A percentile compares a stretch with the other conserved stretches of the same genome.
Evolutionary conservation across 2,888 invertebrate species (phyloP).

Genomic region (Agonopterix arenella): DNA sequence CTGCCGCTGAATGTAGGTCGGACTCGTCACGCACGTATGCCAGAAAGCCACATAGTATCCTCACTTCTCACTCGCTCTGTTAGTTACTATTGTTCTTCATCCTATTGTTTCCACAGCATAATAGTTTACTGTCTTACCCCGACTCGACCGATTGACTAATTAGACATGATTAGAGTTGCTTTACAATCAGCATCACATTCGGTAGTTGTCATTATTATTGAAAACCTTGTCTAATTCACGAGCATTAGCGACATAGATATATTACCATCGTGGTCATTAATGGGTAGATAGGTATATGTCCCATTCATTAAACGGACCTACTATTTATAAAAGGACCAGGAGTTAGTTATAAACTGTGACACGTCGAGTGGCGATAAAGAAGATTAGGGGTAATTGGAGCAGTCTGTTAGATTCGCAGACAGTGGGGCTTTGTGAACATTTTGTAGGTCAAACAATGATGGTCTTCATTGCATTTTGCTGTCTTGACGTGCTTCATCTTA

Average conservation of each 20-base stretch:
- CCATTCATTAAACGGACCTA: too few relatives aligned
- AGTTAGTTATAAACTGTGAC: neutral
- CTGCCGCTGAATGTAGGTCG: slow-evolving; percentile 41
- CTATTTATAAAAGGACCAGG: neutral
- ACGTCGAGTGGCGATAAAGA: slow-evolving; percentile 19
- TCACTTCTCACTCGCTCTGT: slow-evolving; percentile 22
- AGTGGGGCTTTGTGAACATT: slow-evolving; percentile 28
- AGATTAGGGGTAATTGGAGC: slow-evolving; percentile 35
- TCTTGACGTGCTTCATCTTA: too few relatives aligned
- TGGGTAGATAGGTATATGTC: too few relatives aligned
- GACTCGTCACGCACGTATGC: slow-evolving; percentile 44
- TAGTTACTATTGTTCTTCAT: slow-evolving; percentile 36
- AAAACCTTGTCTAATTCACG: too few relatives aligned
- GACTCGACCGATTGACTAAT: slow-evolving; percentile 9
- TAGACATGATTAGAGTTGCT: neutral
- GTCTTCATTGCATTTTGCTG: too few relatives aligned
- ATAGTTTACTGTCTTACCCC: slow-evolving; percentile 5
- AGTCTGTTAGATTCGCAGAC: slow-evolving; percentile 25
- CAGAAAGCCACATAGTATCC: slow-evolving; percentile 16
- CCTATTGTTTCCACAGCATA: slow-evolving; percentile 21
- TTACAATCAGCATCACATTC: too few relatives aligned
- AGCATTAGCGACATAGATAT: too few relatives aligned
- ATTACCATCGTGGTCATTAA: too few relatives aligned
- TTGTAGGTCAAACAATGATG: slow-evolving; percentile 1
- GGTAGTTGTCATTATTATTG: too few relatives aligned